A percentile compares a stretch with the other conserved stretches of the same genome.
Evolutionary conservation across 30 jellyfish, hydroid and myxozoan genomes (phyloP).

Genomic region (Aurelia sp.): DNA sequence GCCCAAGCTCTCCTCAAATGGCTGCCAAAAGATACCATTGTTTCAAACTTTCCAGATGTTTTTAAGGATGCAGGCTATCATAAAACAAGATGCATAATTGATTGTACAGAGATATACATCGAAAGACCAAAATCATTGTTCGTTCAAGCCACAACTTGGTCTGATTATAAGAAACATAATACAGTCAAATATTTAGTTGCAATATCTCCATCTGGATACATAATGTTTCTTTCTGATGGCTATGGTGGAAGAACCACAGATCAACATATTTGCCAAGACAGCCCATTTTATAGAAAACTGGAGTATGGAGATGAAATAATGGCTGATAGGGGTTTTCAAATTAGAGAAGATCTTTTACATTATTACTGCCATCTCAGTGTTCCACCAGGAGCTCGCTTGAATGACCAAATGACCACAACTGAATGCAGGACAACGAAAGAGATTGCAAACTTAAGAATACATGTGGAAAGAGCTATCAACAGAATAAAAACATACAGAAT

Average conservation of each 20-base stretch:
- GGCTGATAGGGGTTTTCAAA: slow-evolving; percentile 67
- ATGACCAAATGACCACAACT: slow-evolving; percentile 42
- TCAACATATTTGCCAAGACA: slow-evolving; percentile 33
- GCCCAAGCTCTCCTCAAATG: slow-evolving; percentile 45
- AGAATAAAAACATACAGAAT: slow-evolving; percentile 40
- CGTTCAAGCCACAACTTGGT: slow-evolving; percentile 75
- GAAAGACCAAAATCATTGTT: slow-evolving; percentile 59
- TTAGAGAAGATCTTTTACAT: slow-evolving; percentile 31
- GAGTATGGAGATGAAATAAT: slow-evolving; percentile 63
- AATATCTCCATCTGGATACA: slow-evolving; percentile 60
- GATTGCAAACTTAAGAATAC: slow-evolving; percentile 46
- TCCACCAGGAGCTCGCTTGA: slow-evolving; percentile 63
- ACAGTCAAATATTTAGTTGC: slow-evolving; percentile 52
- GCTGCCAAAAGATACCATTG: slow-evolving; percentile 50
- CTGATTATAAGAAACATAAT: slow-evolving; percentile 63
- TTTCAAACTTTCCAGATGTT: slow-evolving; percentile 33
- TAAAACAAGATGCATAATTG: slow-evolving; percentile 70
- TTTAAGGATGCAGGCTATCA: slow-evolving; percentile 33
- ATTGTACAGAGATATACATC: slow-evolving; percentile 47
- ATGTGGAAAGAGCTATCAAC: slow-evolving; percentile 69
- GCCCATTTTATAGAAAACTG: slow-evolving; percentile 24
- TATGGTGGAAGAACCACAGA: slow-evolving; percentile 70
- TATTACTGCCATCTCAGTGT: slow-evolving; percentile 39
- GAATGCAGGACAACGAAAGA: slow-evolving; percentile 34
- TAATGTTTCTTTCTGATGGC: slow-evolving; percentile 19